Conservation (phyloP, 2,888 invertebrate genomes). For the Cerceris ruficornis region DNA sequence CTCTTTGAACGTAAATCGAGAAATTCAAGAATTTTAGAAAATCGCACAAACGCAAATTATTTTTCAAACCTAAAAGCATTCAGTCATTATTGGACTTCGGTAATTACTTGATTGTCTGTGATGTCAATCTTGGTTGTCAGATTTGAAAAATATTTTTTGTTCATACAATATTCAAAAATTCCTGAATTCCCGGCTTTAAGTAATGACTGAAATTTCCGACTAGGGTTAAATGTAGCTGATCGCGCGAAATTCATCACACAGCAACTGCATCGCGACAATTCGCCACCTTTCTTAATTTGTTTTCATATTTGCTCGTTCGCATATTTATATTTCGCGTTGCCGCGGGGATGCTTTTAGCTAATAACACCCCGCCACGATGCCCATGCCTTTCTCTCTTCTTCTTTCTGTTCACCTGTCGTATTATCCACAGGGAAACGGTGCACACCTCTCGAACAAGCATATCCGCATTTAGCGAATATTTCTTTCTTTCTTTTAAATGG, state of each 20-base stretch:
- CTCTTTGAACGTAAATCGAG: too few relatives aligned
- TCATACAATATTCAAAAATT: too few relatives aligned
- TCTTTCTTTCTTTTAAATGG: slow-evolving; percentile 1
- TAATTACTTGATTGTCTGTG: too few relatives aligned
- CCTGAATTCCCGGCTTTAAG: not conserved
- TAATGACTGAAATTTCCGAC: not conserved
- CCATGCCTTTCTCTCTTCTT: not conserved
- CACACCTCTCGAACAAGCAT: too few relatives aligned
- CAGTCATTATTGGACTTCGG: too few relatives aligned
- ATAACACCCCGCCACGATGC: slow-evolving; percentile 28
- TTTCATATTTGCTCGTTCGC: slow-evolving; percentile 22
- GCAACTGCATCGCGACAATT: slow-evolving; percentile 7
- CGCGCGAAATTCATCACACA: not conserved
- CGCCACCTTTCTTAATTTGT: slow-evolving; percentile 29
- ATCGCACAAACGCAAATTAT: too few relatives aligned
- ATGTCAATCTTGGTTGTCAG: too few relatives aligned
- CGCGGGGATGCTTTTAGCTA: slow-evolving; percentile 40
- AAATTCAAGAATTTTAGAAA: too few relatives aligned
- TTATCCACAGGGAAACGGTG: not conserved
- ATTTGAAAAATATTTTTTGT: too few relatives aligned
- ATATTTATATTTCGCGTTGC: slow-evolving; percentile 34
- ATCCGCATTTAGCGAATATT: not conserved
- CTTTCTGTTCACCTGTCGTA: not conserved
- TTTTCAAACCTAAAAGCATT: too few relatives aligned
- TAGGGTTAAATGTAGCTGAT: slow-evolving; percentile 19